Base-by-base conservation (phyloP, 2,797 vertebrate species). In the Nannoperca australis region DNA sequence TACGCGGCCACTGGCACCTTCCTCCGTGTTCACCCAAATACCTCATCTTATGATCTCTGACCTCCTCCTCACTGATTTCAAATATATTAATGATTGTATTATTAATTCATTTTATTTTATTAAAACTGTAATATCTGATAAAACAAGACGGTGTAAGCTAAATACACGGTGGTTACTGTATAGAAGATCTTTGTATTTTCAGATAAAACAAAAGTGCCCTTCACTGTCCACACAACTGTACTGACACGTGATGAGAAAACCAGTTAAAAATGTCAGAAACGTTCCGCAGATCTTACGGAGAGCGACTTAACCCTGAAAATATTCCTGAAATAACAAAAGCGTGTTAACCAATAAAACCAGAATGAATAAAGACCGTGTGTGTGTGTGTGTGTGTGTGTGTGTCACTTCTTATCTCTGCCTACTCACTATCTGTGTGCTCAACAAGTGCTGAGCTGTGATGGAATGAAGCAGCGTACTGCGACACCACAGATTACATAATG, bases 401-500 rank as follows among this genome's bases (percentile, higher is more conserved):
- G 1, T 24, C 24, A 58, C n/a, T 7, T 54, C 47, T 79, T 18
- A 38, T 70, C 30, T 61, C 51, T 56, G 53, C 27, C 24, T 60
- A 53, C n/a, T 47, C 4, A 0, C 14, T 24, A 9, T 15, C 17
- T 27, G 24, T 27, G 24, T 42, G 32, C 30, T 49, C 66, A 38
- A 54, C 30, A 0, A n/a, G 40, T 6, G 10, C 49, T 61, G 10
- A 71, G 58, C 30, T 38, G 51, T 18, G 15, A 27, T 2, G 47
- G 22, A 60, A 65, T 24, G 22, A 50, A 73, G 65, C 51, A 54
- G 59, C 2, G 34, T 22, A 22, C 45, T 4, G 70, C 55, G 60
- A 79, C 72, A 76, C 59, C 30, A 36, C 54, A 63, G 59, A 79
- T 90, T 82, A 69, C 70, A 83, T 84, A 91, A 92, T 38, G 53